Percentiles rank a stretch among this genome's conserved stretches.
Conservation (phyloP, 2,113 vertebrate species). For the Peromyscus maniculatus region DNA sequence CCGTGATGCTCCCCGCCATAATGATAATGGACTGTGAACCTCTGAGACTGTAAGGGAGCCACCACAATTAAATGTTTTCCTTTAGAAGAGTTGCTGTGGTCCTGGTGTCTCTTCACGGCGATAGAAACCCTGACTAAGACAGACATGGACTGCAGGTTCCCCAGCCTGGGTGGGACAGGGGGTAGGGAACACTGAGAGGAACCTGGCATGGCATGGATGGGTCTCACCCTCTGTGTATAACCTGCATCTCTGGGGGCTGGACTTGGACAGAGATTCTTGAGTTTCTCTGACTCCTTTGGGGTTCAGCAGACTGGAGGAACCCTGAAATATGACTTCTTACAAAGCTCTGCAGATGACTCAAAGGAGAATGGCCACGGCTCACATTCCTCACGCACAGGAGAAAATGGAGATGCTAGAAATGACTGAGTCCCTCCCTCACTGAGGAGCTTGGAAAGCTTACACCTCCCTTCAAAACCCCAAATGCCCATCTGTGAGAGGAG, state of each 20-base stretch:
- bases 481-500: background rate
- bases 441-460: background rate
- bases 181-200: background rate
- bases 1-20: background rate
- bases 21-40: background rate
- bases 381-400: background rate
- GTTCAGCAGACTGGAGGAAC: background rate
- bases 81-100: background rate
- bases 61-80: background rate
- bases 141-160: background rate
- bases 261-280: background rate
- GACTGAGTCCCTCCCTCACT: background rate
- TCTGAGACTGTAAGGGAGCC: background rate
- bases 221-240: background rate
- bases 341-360: too few species aligned
- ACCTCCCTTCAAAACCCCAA: slow-evolving; percentile 17
- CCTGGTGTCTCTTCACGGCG: background rate
- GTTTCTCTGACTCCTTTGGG: background rate
- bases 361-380: background rate
- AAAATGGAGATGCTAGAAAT: background rate
- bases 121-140: background rate
- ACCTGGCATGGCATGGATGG: background rate
- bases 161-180: background rate
- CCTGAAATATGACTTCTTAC: background rate
- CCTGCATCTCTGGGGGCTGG: background rate